Percentiles rank a stretch among this genome's conserved stretches.
Evolutionary conservation across 1,140 invertebrate species (phyloP).

Genomic region (Pachyrhynchus sulphureomaculatus): DNA sequence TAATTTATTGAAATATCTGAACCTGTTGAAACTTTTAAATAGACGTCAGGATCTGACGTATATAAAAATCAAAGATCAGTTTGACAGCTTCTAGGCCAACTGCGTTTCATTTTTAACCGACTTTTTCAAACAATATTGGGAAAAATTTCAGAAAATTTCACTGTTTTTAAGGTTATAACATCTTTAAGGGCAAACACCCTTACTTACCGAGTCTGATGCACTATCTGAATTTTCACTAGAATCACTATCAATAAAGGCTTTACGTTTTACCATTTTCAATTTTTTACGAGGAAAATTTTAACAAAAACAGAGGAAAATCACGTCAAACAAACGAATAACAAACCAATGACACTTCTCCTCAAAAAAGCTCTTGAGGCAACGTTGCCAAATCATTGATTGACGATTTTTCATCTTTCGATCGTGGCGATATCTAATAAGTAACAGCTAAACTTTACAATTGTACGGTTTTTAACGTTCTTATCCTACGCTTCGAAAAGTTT

Average conservation of each 20-base stretch:
- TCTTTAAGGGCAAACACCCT: constrained; percentile 49
- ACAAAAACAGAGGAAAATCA: background rate
- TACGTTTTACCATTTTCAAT: constrained; percentile 74
- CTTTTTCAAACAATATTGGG: too few species aligned
- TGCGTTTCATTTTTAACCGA: background rate
- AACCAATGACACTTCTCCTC: background rate
- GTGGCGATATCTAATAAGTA: too few species aligned
- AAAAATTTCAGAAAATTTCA: background rate
- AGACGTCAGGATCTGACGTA: constrained; percentile 49
- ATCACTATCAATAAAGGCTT: constrained; percentile 84
- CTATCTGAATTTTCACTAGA: constrained; percentile 77
- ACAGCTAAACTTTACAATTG: too few species aligned
- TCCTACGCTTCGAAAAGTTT: too few species aligned
- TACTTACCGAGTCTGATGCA: constrained; percentile 84
- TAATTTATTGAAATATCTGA: background rate
- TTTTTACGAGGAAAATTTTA: too few species aligned
- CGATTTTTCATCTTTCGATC: too few species aligned
- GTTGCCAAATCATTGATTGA: too few species aligned
- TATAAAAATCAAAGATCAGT: constrained; percentile 20
- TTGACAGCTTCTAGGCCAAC: constrained; percentile 2
- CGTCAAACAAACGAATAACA: constrained; percentile 1
- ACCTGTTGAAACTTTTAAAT: constrained; percentile 45
- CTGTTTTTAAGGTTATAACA: constrained; percentile 31
- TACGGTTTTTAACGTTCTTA: too few species aligned
- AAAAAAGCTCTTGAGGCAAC: too few species aligned